Base-by-base conservation (phyloP, 2,797 vertebrate species). In the Hemibagrus guttatus region DNA sequence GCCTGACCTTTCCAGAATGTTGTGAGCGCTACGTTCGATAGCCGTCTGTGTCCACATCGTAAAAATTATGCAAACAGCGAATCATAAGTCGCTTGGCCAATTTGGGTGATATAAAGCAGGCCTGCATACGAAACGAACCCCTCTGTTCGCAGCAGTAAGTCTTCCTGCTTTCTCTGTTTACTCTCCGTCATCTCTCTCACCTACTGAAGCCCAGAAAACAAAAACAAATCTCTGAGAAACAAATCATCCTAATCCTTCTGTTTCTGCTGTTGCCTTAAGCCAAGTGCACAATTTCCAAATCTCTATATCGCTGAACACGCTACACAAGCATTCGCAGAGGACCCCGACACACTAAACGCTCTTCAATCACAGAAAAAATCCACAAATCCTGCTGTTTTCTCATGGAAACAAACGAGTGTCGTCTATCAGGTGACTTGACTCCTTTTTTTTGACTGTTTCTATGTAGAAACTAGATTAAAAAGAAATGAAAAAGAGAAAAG, bases 1-100 rank as follows among this genome's bases (percentile, higher is more conserved):
- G 28, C 35, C 71, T 88, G 89, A 91, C 89, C 90, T 90, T 90
- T 90, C 80, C 79, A 71, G 76, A n/a, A 79, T 46, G 75, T 46
- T 46, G 66, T 59, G 83, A 86, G 84, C 39, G 59, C 21, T n/a
- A 35, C 23, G 35, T 72, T 56, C 64, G 31, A 71, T 84, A 56
- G 42, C 16, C 21, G 39, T 54, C 63, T 12, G 82, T 23, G 19
- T 68, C 26, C 21, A 64, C 56, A 63, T 71, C 49, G 56, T 42
- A 83, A 75, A 87, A 87, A 71, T 76, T 69, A 83, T 56, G 31
- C 81, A 83, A 84, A 54, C 86, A 69, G 72, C 56, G 56, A 85
- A 88, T 83, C 81, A 54, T 68, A 83, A 78, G 80, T 52, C 61
- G 56, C 76, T 84, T 16, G 79, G 49, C 49, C 39, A 79, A 84